A percentile compares a stretch with the other conserved stretches of the same genome.
These are phyloP conservation scores for Axis porcinus DNA, from an alignment of 2,113 vertebrate species.

Conservation along the genomic window DNA sequence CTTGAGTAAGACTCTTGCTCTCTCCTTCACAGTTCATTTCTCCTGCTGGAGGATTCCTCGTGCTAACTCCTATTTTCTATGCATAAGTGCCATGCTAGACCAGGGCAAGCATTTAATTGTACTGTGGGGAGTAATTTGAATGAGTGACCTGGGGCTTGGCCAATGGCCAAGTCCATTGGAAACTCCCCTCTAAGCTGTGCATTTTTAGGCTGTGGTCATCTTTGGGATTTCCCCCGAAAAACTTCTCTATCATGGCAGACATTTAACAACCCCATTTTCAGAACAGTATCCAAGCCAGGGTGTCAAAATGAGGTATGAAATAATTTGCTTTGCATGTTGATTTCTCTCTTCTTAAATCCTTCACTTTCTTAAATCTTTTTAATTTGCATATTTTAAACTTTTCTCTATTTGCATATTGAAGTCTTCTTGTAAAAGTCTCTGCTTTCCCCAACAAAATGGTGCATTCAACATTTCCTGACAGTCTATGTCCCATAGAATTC, in stretches of 20 bases:
- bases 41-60: not conserved
- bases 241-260: slow-evolving; percentile 60
- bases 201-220: slow-evolving; percentile 66
- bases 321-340: slow-evolving; percentile 37
- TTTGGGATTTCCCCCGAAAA: slow-evolving; percentile 63
- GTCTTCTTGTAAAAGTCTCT: slow-evolving; percentile 62
- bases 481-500: slow-evolving; percentile 65
- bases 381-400: slow-evolving; percentile 52
- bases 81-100: not conserved
- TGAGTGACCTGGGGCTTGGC: slow-evolving; percentile 33
- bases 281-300: not conserved
- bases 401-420: slow-evolving; percentile 58
- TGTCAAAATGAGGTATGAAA: slow-evolving; percentile 27
- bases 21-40: not conserved
- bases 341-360: slow-evolving; percentile 52
- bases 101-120: not conserved
- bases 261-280: slow-evolving; percentile 45
- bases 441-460: slow-evolving; percentile 42
- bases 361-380: slow-evolving; percentile 44
- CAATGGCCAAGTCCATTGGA: slow-evolving; percentile 53
- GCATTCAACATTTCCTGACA: slow-evolving; percentile 68
- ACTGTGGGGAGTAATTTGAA: not conserved
- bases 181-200: slow-evolving; percentile 68
- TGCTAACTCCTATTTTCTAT: not conserved
- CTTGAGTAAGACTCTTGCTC: slow-evolving; percentile 1